A percentile compares a stretch with the other conserved stretches of the same genome.
phyloP scores from a whole-genome alignment of 2,888 invertebrate species.

The Brassicogethes aeneus region DNA sequence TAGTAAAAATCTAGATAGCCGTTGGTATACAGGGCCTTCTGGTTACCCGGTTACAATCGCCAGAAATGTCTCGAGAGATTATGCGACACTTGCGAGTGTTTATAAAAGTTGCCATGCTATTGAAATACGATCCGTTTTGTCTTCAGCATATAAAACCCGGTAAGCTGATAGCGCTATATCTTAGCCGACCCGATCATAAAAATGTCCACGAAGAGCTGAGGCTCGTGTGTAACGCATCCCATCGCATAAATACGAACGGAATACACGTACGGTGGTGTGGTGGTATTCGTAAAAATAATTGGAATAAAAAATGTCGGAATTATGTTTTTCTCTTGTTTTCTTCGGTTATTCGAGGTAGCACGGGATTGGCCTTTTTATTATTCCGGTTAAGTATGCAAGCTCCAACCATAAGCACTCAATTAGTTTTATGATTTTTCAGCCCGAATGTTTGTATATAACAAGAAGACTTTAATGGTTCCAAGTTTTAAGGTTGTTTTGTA shows the following conservation, averaged over 20 bases:
- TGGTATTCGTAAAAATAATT: slow-evolving; percentile 25
- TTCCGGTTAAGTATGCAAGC: neutral
- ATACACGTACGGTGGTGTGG: too few species aligned
- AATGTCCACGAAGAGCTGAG: slow-evolving; percentile 36
- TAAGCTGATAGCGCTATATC: slow-evolving; percentile 43
- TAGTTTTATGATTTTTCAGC: neutral
- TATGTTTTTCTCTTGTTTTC: too few species aligned
- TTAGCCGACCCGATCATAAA: slow-evolving; percentile 41
- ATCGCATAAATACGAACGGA: slow-evolving; percentile 32
- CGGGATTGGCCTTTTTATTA: neutral
- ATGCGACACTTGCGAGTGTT: slow-evolving; percentile 38
- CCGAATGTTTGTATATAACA: too few species aligned
- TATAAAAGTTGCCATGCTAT: slow-evolving; percentile 33
- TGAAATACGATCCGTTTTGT: slow-evolving; percentile 42
- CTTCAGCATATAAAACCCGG: slow-evolving; percentile 41
- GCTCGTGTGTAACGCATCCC: slow-evolving; percentile 32
- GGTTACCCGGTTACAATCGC: too few species aligned
- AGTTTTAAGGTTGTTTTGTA: too few species aligned
- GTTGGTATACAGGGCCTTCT: too few species aligned
- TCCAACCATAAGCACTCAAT: neutral
- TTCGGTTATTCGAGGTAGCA: slow-evolving; percentile 1
- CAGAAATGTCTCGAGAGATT: too few species aligned
- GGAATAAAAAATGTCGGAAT: slow-evolving; percentile 21
- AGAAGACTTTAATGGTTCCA: too few species aligned
- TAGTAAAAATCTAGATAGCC: too few species aligned